phyloP scores from a whole-genome alignment of 2,113 vertebrate species.

The Coracopsis vasa region DNA sequence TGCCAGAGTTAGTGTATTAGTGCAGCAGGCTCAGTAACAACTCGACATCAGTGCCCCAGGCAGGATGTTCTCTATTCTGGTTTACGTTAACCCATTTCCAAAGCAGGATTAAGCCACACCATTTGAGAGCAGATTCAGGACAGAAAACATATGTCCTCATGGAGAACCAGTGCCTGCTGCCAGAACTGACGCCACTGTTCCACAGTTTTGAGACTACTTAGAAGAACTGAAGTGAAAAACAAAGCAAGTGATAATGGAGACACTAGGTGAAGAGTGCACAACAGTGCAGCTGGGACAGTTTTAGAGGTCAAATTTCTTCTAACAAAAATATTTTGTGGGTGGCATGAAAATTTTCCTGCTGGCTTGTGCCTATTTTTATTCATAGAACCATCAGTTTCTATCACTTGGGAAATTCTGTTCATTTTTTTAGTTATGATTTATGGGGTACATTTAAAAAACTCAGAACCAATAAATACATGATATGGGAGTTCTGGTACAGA shows the following conservation, averaged over 20 bases:
- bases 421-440: neutral
- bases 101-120: neutral
- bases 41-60: neutral
- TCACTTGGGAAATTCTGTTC: neutral
- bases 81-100: neutral
- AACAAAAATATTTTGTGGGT: neutral
- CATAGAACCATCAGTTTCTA: neutral
- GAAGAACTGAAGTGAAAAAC: neutral
- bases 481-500: neutral
- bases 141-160: neutral
- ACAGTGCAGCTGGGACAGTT: neutral
- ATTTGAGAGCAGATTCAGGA: neutral
- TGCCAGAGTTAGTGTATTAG: neutral
- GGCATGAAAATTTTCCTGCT: neutral
- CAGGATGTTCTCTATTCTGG: neutral
- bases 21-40: neutral
- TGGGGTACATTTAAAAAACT: neutral
- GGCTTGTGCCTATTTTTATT: neutral
- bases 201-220: neutral
- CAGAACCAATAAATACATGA: neutral
- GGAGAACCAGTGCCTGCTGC: neutral
- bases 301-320: neutral
- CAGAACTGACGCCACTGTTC: neutral
- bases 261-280: neutral
- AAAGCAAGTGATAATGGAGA: neutral